Evolutionary conservation across 2,113 vertebrate genomes (phyloP), one percentile per base, ranked within the genome.

Genomic region (Channa maculata): DNA sequence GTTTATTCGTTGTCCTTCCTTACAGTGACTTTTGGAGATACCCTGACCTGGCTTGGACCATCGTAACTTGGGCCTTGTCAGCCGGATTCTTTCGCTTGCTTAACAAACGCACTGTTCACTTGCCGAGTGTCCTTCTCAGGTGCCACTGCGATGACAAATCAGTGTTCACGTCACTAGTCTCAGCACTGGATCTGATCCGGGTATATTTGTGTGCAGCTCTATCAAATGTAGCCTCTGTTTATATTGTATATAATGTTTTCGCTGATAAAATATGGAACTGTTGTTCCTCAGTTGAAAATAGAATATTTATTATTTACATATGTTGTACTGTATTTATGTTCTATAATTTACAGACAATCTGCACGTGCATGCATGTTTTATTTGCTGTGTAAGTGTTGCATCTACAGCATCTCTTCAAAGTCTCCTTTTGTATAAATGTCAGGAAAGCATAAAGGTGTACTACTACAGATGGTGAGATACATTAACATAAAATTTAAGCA

Each of bases 401-500:
- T 72, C 64, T 77, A 24, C 24, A 24, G 46, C 57, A 55, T 52
- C 65, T 71, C 65, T 71, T 79, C 38, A 72, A 62, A 61, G 15
- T 38, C 14, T 63, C 11, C 49, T 44, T 11, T 2, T 41, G 62
- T 24, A 62, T 71, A 74, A 78, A 76, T 41, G 24, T 71, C 44
- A 65, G 60, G 36, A 58, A 87, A 71, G 54, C 51, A 66, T 63
- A 69, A 75, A 86, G 70, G 55, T 88, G 79, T 74, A 70, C 60
- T 49, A 48, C 67, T 88, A 51, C 92, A 92, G 92, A 92, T 92
- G 90, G 91, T 65, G 80, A 72, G 54, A 81, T 83, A 66, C 86
- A 90, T 91, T 89, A 88, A 86, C 84, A 90, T 88, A 63, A 88
- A 93, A 91, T 82, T 80, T 82, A 71, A 87, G 80, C 87, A 88